A percentile compares a stretch with the other conserved stretches of the same genome.
Conservation (phyloP, 2,888 invertebrate species). For the Bimastos eiseni region DNA sequence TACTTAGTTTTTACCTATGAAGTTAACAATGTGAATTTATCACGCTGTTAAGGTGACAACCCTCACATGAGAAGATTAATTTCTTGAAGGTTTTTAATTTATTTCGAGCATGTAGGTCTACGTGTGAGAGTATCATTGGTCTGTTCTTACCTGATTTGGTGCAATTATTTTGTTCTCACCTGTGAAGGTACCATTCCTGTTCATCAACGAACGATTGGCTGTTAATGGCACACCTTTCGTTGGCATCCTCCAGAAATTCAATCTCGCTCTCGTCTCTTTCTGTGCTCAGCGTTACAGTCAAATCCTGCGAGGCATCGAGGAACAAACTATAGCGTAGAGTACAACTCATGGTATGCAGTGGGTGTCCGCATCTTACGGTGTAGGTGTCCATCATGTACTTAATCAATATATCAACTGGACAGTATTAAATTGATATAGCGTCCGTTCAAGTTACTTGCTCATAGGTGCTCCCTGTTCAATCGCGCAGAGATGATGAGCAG, state of each 20-base stretch:
- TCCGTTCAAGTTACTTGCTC: too few relatives aligned
- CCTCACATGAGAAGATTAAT: background rate
- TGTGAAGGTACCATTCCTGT: slow-evolving; percentile 58
- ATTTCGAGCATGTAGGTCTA: background rate
- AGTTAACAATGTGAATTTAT: too few relatives aligned
- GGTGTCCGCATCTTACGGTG: background rate
- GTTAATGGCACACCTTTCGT: slow-evolving; percentile 37
- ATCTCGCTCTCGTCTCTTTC: slow-evolving; percentile 30
- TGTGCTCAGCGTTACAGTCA: slow-evolving; percentile 37
- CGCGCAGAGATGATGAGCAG: too few relatives aligned
- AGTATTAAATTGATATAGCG: too few relatives aligned
- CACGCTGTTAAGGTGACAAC: background rate
- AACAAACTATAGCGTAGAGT: background rate
- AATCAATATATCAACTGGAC: too few relatives aligned
- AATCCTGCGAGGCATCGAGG: slow-evolving; percentile 28
- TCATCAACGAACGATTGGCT: slow-evolving; percentile 54
- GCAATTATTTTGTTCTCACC: slow-evolving; percentile 41
- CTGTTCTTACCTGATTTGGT: background rate
- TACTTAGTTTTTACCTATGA: background rate
- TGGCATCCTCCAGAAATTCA: slow-evolving; percentile 29
- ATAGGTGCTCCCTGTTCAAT: too few relatives aligned
- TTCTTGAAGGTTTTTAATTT: background rate
- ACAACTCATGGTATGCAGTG: background rate
- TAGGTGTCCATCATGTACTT: background rate
- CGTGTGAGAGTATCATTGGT: background rate